Evolutionary conservation across 2,797 vertebrate genomes (phyloP).

Genomic region (Ceryle rudis): DNA sequence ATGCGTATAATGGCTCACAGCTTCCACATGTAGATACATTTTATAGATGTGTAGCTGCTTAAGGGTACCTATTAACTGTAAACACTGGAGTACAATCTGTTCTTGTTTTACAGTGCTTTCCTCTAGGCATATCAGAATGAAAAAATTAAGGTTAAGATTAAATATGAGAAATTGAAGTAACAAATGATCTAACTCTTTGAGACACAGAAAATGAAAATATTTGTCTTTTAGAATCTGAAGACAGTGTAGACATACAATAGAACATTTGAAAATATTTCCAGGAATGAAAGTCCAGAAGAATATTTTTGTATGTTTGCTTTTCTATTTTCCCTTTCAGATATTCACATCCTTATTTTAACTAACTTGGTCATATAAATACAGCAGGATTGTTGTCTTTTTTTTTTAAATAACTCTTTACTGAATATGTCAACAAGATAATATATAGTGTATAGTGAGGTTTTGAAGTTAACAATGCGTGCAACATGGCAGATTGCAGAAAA

Average conservation of each 20-base stretch:
- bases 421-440: constrained; percentile 81
- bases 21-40: not conserved
- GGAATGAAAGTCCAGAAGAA: not conserved
- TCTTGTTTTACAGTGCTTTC: not conserved
- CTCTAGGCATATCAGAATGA: not conserved
- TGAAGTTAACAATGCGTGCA: constrained; percentile 78
- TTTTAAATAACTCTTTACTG: constrained; percentile 83
- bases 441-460: constrained; percentile 79
- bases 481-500: constrained; percentile 72
- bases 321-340: not conserved
- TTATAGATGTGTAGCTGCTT: not conserved
- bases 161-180: not conserved
- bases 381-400: constrained; percentile 61
- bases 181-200: not conserved
- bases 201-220: not conserved
- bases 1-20: not conserved
- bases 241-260: not conserved
- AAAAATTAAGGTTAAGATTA: not conserved
- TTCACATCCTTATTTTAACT: constrained; percentile 16
- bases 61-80: not conserved
- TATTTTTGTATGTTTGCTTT: not conserved
- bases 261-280: not conserved
- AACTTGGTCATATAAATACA: constrained; percentile 76
- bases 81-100: not conserved
- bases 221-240: not conserved